A percentile compares a stretch with the other conserved stretches of the same genome.
phyloP scores from a whole-genome alignment of 2,888 invertebrate species.

The Dasypogon diadema region DNA sequence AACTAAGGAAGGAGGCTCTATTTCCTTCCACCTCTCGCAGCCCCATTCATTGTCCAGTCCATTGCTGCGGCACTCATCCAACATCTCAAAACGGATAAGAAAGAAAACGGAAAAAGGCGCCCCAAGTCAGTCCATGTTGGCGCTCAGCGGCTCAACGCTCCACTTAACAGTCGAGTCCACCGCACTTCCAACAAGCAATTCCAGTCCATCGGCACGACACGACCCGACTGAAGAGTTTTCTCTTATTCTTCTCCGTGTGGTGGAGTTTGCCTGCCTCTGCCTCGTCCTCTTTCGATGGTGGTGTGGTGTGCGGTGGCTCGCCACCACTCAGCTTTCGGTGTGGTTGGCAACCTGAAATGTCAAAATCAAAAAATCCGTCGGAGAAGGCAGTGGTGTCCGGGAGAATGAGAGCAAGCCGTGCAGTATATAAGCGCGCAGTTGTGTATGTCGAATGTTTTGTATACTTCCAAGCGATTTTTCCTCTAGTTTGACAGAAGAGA shows the following conservation, averaged over 20 bases:
- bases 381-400: not conserved
- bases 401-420: not conserved
- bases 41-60: slow-evolving; percentile 27
- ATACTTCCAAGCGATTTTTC: slow-evolving; percentile 40
- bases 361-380: slow-evolving; percentile 40
- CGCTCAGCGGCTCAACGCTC: not conserved
- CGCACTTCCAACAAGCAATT: not conserved
- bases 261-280: not conserved
- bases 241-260: slow-evolving; percentile 2
- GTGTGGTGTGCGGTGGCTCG: too few species aligned
- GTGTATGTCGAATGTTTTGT: slow-evolving; percentile 54
- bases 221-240: not conserved
- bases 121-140: not conserved
- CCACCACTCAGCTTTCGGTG: not conserved
- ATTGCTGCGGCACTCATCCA: not conserved
- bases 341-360: not conserved
- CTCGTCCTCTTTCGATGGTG: too few species aligned
- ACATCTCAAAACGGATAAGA: not conserved
- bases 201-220: not conserved
- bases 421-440: slow-evolving; percentile 2
- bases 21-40: slow-evolving; percentile 14
- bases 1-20: not conserved
- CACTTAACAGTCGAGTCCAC: not conserved
- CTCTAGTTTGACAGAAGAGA: slow-evolving; percentile 38
- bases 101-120: slow-evolving; percentile 29